Evolutionary conservation across 2,888 invertebrate genomes (phyloP), one percentile per base, ranked within the genome.

Genomic region (Mylabris sibirica): DNA sequence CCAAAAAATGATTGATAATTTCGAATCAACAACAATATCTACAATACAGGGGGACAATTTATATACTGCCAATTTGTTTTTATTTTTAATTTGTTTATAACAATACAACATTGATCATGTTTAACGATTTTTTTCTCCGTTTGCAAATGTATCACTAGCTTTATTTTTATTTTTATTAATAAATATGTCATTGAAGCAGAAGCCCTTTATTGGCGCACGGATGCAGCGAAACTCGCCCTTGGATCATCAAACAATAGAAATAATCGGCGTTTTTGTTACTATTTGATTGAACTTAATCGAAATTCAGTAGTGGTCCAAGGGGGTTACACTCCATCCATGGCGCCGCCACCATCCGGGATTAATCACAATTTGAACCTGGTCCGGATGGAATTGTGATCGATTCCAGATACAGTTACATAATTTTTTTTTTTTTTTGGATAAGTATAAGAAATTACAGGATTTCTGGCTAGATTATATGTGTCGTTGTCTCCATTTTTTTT

Each of bases 91-190:
- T 49, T 81, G 74, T 75, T 71, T 78, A 79, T 86, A 88, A 89
- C 89, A 89, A 89, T 89, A 89, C 89, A 89, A 89, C 89, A 89
- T 89, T 89, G 87, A 89, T 89, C 88, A 87, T 87, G 65, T 65
- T 79, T 88, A 89, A 89, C 89, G 88, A 89, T 86, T 86, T 81
- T 79, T 24, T 20, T 20, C 3, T 79, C 77, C 74, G 72, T 79
- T 78, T 79, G 79, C 80, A 76, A 81, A 80, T 77, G 80, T 84
- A 83, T 84, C 83, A 82, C 83, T 84, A 83, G 81, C 81, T 82
- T 80, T 78, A 72, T 72, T 74, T 41, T 14, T 41, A 14, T 41
- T 5, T 14, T 41, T 41, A 41, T 41, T 53, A 53, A 53, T 71
- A 74, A 74, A 77, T 81, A 79, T 75, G 77, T 78, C 75, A 81